Evolutionary conservation across 2,888 invertebrate species (phyloP), one percentile per base, ranked within the genome.

Genomic region (Drosophila cognata): DNA sequence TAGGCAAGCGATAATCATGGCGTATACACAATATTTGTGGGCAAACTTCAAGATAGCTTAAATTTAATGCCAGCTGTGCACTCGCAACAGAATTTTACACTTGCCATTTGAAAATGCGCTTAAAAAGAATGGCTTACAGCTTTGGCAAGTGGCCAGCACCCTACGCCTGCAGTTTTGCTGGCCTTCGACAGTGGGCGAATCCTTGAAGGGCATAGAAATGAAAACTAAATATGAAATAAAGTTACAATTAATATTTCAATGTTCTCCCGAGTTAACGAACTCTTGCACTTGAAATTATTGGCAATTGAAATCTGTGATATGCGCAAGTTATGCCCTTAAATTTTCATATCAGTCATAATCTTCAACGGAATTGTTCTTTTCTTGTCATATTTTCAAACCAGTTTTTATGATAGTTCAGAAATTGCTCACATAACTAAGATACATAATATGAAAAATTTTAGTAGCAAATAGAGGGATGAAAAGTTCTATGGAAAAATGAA

Each of bases 1-100:
- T 85, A 88, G 83, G 72, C 88, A 77, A 35, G 75, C 77, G 81
- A 77, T 81, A 81, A 76, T 70, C 75, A 46, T 60, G 71, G 79
- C 86, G 82, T 72, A 85, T 85, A 56, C 85, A 72, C 75, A 70
- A 81, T 79, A 75, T 77, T 61, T 36, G n/a, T 8, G 55, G 29
- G 18, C n/a, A 11, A 76, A 51, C 73, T 85, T 82, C 50, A 82
- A 79, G 72, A 55, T 1, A 29, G 4, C 16, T 28, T 8, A 8
- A 65, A 53, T 56, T 67, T 38, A 63, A 74, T 48, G 46, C 10
- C 50, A 38, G 28, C 28, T 21, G 4, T 8, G 28, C 10, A 25
- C 38, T 60, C 5, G 11, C 7, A 1, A 29, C 35, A 29, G 6
- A 51, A 33, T 53, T 46, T 46, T 21, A 28, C 28, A 46, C 6